These are phyloP conservation scores for Metacarcinus magister DNA, from an alignment of 2,888 invertebrate species.

Conservation along the genomic window DNA sequence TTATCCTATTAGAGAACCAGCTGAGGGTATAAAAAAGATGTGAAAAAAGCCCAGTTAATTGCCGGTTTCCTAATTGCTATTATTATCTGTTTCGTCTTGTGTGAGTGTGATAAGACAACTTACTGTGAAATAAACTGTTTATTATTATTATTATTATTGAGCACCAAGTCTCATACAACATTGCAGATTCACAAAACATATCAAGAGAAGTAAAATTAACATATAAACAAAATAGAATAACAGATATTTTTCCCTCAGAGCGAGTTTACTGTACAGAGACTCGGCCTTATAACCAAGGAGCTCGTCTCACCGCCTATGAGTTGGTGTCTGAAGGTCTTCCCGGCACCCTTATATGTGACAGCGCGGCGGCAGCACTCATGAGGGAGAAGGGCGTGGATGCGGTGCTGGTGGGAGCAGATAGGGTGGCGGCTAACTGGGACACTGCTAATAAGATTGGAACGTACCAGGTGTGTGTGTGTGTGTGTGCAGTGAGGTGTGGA, in stretches of 20 bases:
- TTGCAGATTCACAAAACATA: no score
- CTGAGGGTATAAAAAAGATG: no score
- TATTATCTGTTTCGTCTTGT: no score
- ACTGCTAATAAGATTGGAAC: conserved; percentile 99
- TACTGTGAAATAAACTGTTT: no score
- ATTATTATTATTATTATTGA: no score
- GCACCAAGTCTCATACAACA: no score
- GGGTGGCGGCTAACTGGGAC: conserved; percentile 98
- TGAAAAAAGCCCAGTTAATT: no score
- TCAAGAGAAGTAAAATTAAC: no score
- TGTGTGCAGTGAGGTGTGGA: background rate
- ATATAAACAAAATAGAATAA: no score
- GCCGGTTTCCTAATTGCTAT: no score
- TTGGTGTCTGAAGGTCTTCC: conserved; percentile 96
- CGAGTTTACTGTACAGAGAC: conserved; percentile 98
- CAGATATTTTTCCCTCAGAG: conserved; percentile 86
- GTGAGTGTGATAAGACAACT: no score
- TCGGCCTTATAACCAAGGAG: conserved; percentile 98
- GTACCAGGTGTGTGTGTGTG: conserved; percentile 88
- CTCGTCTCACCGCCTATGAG: conserved; percentile 97
- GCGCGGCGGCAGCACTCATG: conserved; percentile 97
- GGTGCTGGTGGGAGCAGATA: conserved; percentile 98
- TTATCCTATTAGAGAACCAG: no score
- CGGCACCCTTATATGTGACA: conserved; percentile 93
- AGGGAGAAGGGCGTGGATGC: conserved; percentile 92